These are phyloP conservation scores for Eupithecia abbreviata DNA, from an alignment of 2,888 invertebrate species.

Conservation along the genomic window DNA sequence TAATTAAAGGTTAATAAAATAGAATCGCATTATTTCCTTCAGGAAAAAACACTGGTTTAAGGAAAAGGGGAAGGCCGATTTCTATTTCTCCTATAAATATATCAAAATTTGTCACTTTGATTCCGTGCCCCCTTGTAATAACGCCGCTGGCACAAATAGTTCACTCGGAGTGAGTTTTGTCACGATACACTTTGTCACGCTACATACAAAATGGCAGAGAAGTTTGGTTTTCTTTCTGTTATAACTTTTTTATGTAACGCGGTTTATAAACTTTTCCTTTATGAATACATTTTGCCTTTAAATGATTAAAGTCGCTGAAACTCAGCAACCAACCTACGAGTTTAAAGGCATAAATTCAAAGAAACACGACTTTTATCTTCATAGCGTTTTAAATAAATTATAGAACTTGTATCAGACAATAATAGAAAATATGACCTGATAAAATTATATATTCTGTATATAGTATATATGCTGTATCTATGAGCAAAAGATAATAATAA, in stretches of 20 bases:
- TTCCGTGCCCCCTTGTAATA: conserved; percentile 44
- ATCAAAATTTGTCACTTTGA: conserved; percentile 39
- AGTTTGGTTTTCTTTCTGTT: conserved; percentile 10
- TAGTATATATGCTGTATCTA: not conserved
- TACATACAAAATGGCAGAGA: conserved; percentile 32
- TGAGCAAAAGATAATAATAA: not conserved
- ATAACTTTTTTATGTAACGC: conserved; percentile 25
- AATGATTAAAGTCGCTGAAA: not conserved
- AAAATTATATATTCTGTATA: not conserved
- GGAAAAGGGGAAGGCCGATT: conserved; percentile 15
- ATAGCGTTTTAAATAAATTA: conserved; percentile 16
- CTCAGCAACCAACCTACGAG: not conserved
- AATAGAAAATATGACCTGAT: conserved; percentile 1
- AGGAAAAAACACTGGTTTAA: not conserved
- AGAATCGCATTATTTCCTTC: not conserved
- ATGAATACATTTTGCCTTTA: not conserved
- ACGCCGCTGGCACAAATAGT: conserved; percentile 41
- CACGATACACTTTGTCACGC: conserved; percentile 56
- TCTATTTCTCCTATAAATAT: conserved; percentile 24
- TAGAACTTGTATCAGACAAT: not conserved
- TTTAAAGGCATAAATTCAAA: not conserved
- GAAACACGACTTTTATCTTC: conserved; percentile 12
- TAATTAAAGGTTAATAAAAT: not conserved
- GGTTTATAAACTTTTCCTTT: conserved; percentile 10
- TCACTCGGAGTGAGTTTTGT: conserved; percentile 56